Percentiles rank a stretch among this genome's conserved stretches.
Conservation (phyloP, 2,797 vertebrate genomes). For the Cirrhinus mrigala region DNA sequence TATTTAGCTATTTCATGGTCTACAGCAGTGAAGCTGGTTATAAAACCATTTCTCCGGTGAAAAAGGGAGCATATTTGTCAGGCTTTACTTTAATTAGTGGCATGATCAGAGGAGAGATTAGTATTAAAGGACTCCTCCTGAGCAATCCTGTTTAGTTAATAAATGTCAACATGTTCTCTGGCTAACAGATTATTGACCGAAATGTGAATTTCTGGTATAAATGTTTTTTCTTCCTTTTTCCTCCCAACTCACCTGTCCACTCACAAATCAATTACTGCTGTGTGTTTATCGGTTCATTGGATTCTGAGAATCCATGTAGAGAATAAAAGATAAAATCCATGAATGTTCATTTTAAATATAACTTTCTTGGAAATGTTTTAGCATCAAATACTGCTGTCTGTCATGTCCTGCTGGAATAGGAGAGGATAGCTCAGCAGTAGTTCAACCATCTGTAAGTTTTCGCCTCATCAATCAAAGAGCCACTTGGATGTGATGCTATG, state of each 20-base stretch:
- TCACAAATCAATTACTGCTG: too few species aligned
- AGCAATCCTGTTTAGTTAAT: constrained; percentile 26
- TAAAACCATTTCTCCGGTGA: not conserved
- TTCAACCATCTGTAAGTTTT: not conserved
- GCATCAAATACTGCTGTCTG: not conserved
- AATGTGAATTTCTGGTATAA: constrained; percentile 22
- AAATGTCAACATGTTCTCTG: constrained; percentile 27
- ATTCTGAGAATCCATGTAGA: not conserved
- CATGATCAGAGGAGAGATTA: constrained; percentile 42
- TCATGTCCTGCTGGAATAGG: not conserved
- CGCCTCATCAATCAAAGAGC: not conserved
- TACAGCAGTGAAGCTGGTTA: not conserved
- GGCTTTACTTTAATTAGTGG: constrained; percentile 31
- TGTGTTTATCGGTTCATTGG: not conserved
- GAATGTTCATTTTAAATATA: not conserved
- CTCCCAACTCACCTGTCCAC: not conserved
- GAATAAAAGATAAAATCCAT: not conserved
- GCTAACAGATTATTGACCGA: constrained; percentile 25
- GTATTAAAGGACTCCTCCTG: constrained; percentile 15
- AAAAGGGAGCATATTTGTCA: constrained; percentile 3
- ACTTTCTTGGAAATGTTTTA: not conserved
- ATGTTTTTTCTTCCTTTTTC: not conserved
- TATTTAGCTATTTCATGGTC: not conserved
- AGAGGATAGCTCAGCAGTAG: not conserved
- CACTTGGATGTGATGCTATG: not conserved